A percentile compares a stretch with the other conserved stretches of the same genome.
Conservation (phyloP, 2,888 invertebrate genomes). For the Scaptomyza polygonia region DNA sequence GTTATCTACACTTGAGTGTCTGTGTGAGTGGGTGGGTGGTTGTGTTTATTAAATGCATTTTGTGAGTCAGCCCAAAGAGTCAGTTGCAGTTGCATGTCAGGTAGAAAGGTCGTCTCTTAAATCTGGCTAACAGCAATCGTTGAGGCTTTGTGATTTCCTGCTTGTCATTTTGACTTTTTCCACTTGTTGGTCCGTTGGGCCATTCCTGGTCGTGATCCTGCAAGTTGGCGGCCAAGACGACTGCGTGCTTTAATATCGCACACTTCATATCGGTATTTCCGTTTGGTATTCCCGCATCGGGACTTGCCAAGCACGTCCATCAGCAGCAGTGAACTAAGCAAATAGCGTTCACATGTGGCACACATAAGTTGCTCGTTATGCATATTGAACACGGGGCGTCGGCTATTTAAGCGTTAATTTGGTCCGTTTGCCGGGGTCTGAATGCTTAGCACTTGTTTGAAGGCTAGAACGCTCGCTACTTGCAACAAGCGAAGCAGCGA, state of each 20-base stretch:
- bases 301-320: slow-evolving; percentile 31
- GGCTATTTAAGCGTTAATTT: slow-evolving; percentile 56
- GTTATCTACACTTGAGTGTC: slow-evolving; percentile 3
- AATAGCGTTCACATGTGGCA: slow-evolving; percentile 41
- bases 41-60: slow-evolving; percentile 71
- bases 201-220: slow-evolving; percentile 35
- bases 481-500: slow-evolving; percentile 16
- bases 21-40: not conserved
- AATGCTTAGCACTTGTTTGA: slow-evolving; percentile 15
- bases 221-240: slow-evolving; percentile 47
- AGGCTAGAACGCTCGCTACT: not conserved
- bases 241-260: slow-evolving; percentile 15
- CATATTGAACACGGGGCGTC: slow-evolving; percentile 27
- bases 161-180: slow-evolving; percentile 3
- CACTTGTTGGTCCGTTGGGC: slow-evolving; percentile 67
- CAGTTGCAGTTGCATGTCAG: slow-evolving; percentile 26
- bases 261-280: slow-evolving; percentile 21
- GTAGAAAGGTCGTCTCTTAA: slow-evolving; percentile 17
- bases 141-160: not conserved
- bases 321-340: not conserved
- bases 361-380: slow-evolving; percentile 40
- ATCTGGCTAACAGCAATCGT: not conserved
- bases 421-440: slow-evolving; percentile 16
- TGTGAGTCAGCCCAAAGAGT: slow-evolving; percentile 61
- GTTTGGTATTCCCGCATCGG: slow-evolving; percentile 47